A percentile compares a stretch with the other conserved stretches of the same genome.
phyloP scores from a whole-genome alignment of 1,140 invertebrate genomes.

The Anastatus disparis region DNA sequence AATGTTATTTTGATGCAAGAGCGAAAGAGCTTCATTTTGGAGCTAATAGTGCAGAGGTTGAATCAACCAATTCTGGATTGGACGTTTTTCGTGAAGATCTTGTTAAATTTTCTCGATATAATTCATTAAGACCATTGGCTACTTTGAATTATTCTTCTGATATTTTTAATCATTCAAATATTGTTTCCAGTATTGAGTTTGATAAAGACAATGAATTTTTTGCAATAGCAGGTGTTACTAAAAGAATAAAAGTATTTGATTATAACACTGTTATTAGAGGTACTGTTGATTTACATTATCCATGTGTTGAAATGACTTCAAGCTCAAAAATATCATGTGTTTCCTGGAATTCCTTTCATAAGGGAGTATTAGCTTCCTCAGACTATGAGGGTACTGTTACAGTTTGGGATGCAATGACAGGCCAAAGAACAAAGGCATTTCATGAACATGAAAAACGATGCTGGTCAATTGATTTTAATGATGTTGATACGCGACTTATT shows the following conservation, averaged over 20 bases:
- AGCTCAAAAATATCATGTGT: conserved; percentile 95
- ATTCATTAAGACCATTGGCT: conserved; percentile 81
- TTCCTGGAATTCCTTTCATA: conserved; percentile 94
- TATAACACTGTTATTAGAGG: conserved; percentile 88
- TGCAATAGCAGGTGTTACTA: conserved; percentile 95
- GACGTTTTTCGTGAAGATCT: conserved; percentile 88
- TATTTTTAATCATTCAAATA: conserved; percentile 88
- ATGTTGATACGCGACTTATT: conserved; percentile 88
- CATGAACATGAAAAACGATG: conserved; percentile 96
- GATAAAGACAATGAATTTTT: conserved; percentile 97
- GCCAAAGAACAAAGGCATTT: conserved; percentile 78
- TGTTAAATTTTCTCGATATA: conserved; percentile 89
- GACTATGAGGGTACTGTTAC: conserved; percentile 96
- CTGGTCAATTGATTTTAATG: conserved; percentile 97
- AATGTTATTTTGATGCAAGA: conserved; percentile 85
- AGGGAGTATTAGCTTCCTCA: conserved; percentile 88
- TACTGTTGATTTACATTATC: conserved; percentile 90
- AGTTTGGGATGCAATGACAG: conserved; percentile 91
- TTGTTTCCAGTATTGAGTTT: conserved; percentile 97
- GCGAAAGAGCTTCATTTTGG: conserved; percentile 78
- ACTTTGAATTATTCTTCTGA: conserved; percentile 93
- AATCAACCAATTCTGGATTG: conserved; percentile 69
- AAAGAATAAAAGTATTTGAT: conserved; percentile 94
- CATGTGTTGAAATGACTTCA: conserved; percentile 92
- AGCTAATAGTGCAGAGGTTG: conserved; percentile 52